Percentiles rank a stretch among this genome's conserved stretches.
Conservation (phyloP, 1,140 invertebrate genomes). For the Gonioctena quinquepunctata region DNA sequence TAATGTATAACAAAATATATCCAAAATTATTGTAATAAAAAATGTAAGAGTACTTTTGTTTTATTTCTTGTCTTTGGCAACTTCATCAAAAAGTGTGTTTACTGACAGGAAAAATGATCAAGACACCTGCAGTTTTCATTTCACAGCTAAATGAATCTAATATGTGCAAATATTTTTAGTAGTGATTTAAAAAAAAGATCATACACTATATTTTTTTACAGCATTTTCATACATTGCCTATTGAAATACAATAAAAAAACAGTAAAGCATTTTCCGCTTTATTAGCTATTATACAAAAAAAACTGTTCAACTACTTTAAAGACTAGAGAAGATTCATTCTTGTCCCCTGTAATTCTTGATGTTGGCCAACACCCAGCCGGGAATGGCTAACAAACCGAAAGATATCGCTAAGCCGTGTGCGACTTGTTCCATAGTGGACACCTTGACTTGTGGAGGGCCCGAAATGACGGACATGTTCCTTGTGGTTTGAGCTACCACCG, state of each 20-base stretch:
- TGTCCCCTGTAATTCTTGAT: slow-evolving; percentile 37
- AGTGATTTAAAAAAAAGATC: no score
- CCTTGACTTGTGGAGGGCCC: slow-evolving; percentile 37
- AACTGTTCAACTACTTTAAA: not conserved
- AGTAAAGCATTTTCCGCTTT: no score
- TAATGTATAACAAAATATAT: not conserved
- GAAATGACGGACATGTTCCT: slow-evolving; percentile 37
- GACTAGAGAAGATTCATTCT: not conserved
- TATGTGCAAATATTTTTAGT: no score
- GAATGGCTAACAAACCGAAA: slow-evolving; percentile 26
- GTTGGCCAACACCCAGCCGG: slow-evolving; percentile 40
- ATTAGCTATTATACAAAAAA: no score
- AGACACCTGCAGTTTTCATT: no score
- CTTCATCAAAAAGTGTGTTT: no score
- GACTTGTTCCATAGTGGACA: slow-evolving; percentile 38
- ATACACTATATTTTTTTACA: no score
- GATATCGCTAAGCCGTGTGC: slow-evolving; percentile 33
- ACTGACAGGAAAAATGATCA: no score
- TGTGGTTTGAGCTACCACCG: slow-evolving; percentile 4
- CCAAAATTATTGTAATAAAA: not conserved
- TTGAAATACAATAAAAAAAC: no score
- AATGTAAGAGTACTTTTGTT: not conserved
- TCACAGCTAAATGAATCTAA: no score
- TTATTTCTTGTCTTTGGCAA: not conserved
- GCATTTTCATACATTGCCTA: no score